These are phyloP conservation scores for Entomyzon cyanotis DNA, from an alignment of 2,113 vertebrate species.

Conservation along the genomic window DNA sequence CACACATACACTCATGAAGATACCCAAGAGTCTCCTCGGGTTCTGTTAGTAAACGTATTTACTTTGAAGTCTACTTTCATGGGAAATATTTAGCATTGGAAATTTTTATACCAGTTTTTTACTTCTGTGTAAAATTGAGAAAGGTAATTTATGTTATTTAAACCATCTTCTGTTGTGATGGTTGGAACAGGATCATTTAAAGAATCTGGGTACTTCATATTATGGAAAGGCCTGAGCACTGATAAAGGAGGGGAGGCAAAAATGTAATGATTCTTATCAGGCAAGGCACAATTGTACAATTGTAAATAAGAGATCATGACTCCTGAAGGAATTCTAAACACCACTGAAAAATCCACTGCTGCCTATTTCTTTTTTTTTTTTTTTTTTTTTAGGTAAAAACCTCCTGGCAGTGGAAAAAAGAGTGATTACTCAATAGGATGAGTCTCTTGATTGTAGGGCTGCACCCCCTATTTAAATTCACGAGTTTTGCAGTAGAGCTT, in stretches of 20 bases:
- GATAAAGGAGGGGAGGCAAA: background rate
- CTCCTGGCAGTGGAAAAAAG: background rate
- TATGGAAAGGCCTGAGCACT: background rate
- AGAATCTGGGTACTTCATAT: background rate
- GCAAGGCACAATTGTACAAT: background rate
- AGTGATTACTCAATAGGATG: background rate
- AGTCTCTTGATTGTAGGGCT: background rate
- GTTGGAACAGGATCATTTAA: background rate
- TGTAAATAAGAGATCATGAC: background rate
- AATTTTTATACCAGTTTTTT: background rate
- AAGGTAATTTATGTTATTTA: background rate
- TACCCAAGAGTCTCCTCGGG: background rate
- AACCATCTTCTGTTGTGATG: background rate
- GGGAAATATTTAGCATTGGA: background rate
- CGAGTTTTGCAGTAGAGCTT: background rate
- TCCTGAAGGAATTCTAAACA: background rate
- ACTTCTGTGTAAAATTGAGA: background rate
- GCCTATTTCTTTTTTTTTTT: background rate
- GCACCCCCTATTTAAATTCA: background rate
- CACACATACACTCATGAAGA: background rate
- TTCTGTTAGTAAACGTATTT: background rate
- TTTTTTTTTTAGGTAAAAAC: background rate
- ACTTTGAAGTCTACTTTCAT: background rate
- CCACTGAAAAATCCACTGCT: background rate
- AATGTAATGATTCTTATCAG: background rate